Conservation (phyloP, 2,113 vertebrate species). For the Eonycteris spelaea region DNA sequence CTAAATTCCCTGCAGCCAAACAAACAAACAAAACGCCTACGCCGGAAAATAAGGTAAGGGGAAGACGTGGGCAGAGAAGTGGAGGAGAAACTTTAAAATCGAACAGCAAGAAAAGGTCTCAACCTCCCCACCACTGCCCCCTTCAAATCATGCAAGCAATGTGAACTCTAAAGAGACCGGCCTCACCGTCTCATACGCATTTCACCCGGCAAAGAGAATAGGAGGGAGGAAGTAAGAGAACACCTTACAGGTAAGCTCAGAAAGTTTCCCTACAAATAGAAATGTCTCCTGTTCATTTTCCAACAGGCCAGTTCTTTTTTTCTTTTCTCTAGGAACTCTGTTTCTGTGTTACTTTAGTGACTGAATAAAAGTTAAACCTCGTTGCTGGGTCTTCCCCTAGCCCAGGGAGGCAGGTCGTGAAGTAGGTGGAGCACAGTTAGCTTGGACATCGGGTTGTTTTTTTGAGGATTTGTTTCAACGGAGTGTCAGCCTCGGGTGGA, state of each 20-base stretch:
- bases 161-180: not conserved
- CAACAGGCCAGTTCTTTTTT: not conserved
- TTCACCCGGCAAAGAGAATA: not conserved
- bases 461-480: not conserved
- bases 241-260: not conserved
- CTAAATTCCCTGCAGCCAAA: slow-evolving; percentile 56
- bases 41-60: slow-evolving; percentile 41
- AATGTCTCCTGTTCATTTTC: not conserved
- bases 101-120: not conserved
- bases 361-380: not conserved
- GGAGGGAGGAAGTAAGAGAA: not conserved
- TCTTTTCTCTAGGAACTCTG: not conserved
- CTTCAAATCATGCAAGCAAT: not conserved
- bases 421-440: not conserved
- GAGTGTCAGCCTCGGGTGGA: not conserved
- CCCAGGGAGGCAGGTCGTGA: not conserved
- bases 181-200: not conserved
- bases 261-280: not conserved
- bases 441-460: not conserved
- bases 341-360: not conserved
- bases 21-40: not conserved
- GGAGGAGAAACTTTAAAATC: not conserved
- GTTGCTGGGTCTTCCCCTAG: not conserved
- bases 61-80: not conserved
- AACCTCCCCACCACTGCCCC: not conserved